Base-by-base conservation (phyloP, 2,797 vertebrate genomes). In the Mionectes olivaceus region DNA sequence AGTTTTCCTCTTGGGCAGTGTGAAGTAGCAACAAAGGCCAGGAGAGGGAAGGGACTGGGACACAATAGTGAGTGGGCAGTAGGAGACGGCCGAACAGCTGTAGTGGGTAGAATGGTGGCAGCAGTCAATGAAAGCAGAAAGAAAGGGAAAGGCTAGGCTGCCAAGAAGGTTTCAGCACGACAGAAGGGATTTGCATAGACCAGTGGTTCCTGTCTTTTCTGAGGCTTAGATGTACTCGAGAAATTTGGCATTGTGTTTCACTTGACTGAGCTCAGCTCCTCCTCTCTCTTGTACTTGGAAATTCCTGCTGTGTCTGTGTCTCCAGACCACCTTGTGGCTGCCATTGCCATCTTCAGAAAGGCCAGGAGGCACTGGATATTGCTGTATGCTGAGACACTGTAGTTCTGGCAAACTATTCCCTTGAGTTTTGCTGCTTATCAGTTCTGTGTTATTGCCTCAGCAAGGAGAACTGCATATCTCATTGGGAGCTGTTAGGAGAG, bases 151-250 rank as follows among this genome's bases (percentile, higher is more conserved):
- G 19, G 2, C 17, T n/a, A 53, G 49, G 6, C 27, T 95, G 88
- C 81, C 88, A 94, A 74, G 47, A 57, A 88, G 75, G 49, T 76
- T 95, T 94, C 37, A 55, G 53, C 25, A 10, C 28, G 41, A 79
- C 75, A 93, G 94, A 94, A 95, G 86, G 75, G 60, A 92, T 93
- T 94, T 92, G 35, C 67, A 90, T 57, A 95, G 86, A 80, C 60
- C 88, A 74, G 22, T 95, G 49, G 59, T 60, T 96, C 63, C 75
- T 87, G 75, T 80, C 55, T 89, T 87, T 93, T 89, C 70, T 63
- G 63, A 74, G 52, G 59, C 47, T 60, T 52, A 87, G 55, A 87
- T 1, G 7, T 70, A 59, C 78, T 90, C 28, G 33, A 87, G 70
- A 80, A 89, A 83, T 91, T 84, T 63, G 67, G 67, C 70, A n/a